phyloP scores from a whole-genome alignment of 2,113 vertebrate genomes.

The Podiceps cristatus region DNA sequence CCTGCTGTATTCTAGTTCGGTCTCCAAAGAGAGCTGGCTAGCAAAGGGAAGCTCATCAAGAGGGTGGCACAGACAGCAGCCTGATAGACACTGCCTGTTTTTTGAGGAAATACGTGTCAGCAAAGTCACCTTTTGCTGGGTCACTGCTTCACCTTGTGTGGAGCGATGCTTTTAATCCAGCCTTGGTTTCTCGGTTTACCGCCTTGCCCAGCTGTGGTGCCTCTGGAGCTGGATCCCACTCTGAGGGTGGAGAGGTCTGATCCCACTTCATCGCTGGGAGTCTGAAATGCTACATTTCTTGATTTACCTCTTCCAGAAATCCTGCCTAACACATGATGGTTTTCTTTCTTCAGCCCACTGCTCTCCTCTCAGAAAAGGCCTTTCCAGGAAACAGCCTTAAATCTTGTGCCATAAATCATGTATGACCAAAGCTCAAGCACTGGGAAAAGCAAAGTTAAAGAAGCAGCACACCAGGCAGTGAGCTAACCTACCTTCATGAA shows the following conservation, averaged over 20 bases:
- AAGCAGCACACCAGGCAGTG: not conserved
- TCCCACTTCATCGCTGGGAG: rapidly evolving
- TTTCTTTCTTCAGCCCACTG: not conserved
- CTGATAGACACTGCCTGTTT: not conserved
- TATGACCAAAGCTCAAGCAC: not conserved
- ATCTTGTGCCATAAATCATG: not conserved
- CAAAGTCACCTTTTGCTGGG: not conserved
- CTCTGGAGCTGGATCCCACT: not conserved
- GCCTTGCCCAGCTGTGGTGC: rapidly evolving
- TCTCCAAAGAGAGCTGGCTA: not conserved
- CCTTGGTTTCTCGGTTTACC: not conserved
- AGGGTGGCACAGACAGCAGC: not conserved
- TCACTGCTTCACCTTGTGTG: not conserved
- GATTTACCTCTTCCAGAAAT: not conserved
- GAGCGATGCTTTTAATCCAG: not conserved
- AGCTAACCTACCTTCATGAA: not conserved
- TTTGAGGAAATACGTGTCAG: not conserved
- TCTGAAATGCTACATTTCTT: not conserved
- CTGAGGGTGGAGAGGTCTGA: not conserved
- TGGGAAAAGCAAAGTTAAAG: not conserved
- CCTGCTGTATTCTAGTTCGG: not conserved
- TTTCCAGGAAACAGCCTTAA: not conserved
- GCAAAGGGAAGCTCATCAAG: not conserved
- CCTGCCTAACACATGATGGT: not conserved
- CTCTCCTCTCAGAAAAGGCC: not conserved